These are phyloP conservation scores for Hystrix brachyura DNA, from an alignment of 2,113 vertebrate species.

Conservation along the genomic window DNA sequence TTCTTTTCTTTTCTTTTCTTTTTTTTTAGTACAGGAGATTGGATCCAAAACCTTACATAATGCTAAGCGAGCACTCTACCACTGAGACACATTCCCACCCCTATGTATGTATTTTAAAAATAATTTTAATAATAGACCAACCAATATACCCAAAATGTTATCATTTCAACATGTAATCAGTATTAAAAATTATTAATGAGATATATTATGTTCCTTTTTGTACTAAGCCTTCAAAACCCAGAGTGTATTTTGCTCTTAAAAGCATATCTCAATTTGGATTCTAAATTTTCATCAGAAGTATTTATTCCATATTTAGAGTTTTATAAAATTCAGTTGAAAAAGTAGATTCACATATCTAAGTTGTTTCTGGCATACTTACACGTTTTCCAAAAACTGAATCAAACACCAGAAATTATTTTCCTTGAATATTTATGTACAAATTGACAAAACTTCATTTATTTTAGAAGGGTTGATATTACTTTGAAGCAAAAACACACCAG, in stretches of 20 bases:
- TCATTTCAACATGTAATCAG: conserved; percentile 37
- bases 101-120: background rate
- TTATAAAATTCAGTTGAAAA: conserved; percentile 43
- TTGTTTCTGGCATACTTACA: conserved; percentile 31
- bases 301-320: conserved; percentile 12
- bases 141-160: background rate
- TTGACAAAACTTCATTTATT: conserved; percentile 4
- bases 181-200: conserved; percentile 34
- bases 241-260: background rate
- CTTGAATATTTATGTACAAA: conserved; percentile 9
- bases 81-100: background rate
- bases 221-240: conserved; percentile 16
- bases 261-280: background rate
- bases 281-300: conserved; percentile 32
- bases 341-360: background rate
- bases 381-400: conserved; percentile 4
- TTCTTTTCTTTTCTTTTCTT: background rate
- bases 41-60: background rate
- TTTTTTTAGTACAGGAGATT: background rate
- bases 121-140: background rate
- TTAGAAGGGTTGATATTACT: conserved; percentile 31
- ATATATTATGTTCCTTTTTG: background rate
- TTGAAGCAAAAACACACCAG: conserved; percentile 17
- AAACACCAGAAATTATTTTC: background rate
- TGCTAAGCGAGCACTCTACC: no score